Base-by-base conservation (phyloP, 37 sponge, comb jelly and placozoan species). In the Eunapius fragilis region DNA sequence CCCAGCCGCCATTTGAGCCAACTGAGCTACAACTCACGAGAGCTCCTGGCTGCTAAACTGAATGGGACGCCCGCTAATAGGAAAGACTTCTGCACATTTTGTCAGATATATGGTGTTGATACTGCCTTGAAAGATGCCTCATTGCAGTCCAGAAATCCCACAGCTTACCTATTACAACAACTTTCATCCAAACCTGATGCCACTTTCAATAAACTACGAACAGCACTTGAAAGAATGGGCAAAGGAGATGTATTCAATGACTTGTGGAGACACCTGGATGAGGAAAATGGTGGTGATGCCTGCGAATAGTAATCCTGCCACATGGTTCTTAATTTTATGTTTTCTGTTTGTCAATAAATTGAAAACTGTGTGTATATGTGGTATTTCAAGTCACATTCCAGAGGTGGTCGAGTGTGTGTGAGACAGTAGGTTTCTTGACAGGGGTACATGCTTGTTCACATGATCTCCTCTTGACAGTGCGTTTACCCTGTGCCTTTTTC, bases 161-260 rank as follows among this genome's bases (percentile, higher is more conserved):
- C 89, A 7, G 89, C 41, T 0, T 89, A 84, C 70, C 74, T 89
- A 23, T 36, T 89, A 1, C 89, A 89, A 69, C 68, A 89, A 27
- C 47, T 70, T 25, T 37, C 75, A 24, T 67, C 34, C 13, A 25
- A 30, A 13, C 80, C 84, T 10, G 85, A 84, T 0, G 89, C 85
- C 0, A 89, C 89, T 24, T 72, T 89, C 47, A 75, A 72, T 11
- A 83, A 58, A 74, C 74, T 89, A 30, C 69, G 78, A 26, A 31
- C 32, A 72, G 89, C 89, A 6, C 75, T 89, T 6, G 28, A 25
- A 2, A 7, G 32, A 24, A 83, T 89, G 79, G 85, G 85, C 47
- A 70, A 70, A 36, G 26, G 80, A 33, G 79, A 89, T 26, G n/a
- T 84, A 67, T 89, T 50, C 49, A 37, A 82, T 10, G 37, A 75